A percentile compares a stretch with the other conserved stretches of the same genome.
These are phyloP conservation scores for Discoglossus pictus DNA, from an alignment of 2,797 vertebrate species.

Conservation along the genomic window DNA sequence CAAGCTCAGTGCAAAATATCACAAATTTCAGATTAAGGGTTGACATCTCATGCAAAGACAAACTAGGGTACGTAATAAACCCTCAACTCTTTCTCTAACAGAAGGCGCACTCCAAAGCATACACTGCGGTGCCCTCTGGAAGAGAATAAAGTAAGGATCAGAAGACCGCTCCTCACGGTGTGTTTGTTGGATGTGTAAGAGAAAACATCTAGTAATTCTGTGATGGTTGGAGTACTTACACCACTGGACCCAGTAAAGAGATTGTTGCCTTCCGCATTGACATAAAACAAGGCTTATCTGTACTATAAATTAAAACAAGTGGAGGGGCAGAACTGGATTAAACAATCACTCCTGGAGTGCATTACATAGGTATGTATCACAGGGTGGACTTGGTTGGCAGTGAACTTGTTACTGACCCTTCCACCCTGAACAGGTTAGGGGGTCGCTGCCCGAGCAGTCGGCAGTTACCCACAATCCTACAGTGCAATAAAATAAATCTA, in stretches of 20 bases:
- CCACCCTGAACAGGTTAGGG: neutral
- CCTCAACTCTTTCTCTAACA: neutral
- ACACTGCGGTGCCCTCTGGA: neutral
- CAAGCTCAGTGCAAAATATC: conserved; percentile 40
- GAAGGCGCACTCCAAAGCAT: neutral
- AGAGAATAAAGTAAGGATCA: neutral
- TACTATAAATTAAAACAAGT: too few species aligned
- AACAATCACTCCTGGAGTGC: conserved; percentile 26
- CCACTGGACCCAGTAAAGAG: neutral
- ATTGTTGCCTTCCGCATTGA: neutral
- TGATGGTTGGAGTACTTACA: neutral
- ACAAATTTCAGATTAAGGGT: conserved; percentile 10
- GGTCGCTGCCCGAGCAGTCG: neutral
- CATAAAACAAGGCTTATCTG: too few species aligned
- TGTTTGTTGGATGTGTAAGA: neutral
- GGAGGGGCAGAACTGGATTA: neutral
- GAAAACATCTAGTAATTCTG: too few species aligned
- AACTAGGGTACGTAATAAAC: neutral
- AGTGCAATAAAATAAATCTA: conserved; percentile 38
- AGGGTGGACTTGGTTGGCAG: too few species aligned
- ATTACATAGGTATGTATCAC: too few species aligned
- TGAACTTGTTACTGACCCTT: too few species aligned
- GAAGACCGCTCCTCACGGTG: neutral
- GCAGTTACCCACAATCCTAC: conserved; percentile 24
- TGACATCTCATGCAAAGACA: neutral